Base-by-base conservation (phyloP, 2,797 vertebrate species). In the Mormyrus hasselquistii region DNA sequence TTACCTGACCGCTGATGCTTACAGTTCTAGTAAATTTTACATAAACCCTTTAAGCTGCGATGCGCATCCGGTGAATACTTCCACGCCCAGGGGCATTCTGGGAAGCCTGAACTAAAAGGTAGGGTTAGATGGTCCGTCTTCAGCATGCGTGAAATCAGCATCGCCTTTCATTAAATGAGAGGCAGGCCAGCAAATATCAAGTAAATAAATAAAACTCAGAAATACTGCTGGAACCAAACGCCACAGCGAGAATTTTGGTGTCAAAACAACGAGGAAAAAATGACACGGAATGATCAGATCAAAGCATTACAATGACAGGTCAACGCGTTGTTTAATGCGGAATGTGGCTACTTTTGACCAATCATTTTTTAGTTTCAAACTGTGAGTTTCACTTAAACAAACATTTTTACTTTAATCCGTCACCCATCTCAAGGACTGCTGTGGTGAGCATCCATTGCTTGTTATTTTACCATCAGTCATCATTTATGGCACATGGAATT, bases 1-100 rank as follows among this genome's bases (percentile, higher is more conserved):
- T 89, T 87, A 88, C 88, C 87, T 89, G 85, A 79, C 73, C 47
- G 44, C 44, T 38, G 41, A 86, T 79, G 85, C 84, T 88, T 88
- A 86, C 55, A 57, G 86, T 85, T 86, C 59, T 29, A 34, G 59
- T 57, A 34, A 44, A 25, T 86, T 69, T 34, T 69, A 25, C 34
- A 55, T 34, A 44, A 47, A 22, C 19, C 59, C 29, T 62, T 41
- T 22, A 29, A 69, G 82, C 22, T 62, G 19, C 19, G 7, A 49
- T 25, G 57, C 9, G 38, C 7, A 16, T 87, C 57, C 9, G 47
- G 38, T n/a, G 29, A 86, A 55, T 7, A 29, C 57, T 73, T 49
- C 12, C 7, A 83, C 5, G 19, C 49, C 34, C 62, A 22, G 9
- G 55, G 59, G 50, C 10, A 25, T 0, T 55, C 14, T 55, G 84